Evolutionary conservation across 2,113 vertebrate species (phyloP), one percentile per base, ranked within the genome.

Genomic region (Gasterosteus nipponicus): DNA sequence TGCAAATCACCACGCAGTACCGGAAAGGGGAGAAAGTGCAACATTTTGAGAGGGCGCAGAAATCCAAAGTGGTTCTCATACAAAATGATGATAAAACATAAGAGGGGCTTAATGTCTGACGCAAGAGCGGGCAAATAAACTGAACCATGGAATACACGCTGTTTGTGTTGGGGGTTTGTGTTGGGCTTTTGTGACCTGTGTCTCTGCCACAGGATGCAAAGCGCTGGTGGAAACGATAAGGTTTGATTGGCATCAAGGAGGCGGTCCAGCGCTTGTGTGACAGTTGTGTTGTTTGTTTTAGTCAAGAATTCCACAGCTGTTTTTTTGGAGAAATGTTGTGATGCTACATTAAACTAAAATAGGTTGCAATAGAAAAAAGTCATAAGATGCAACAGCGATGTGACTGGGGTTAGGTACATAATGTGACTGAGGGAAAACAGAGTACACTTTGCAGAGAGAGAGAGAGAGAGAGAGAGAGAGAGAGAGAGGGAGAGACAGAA

Each of bases 101-200:
- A 91, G 86, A 68, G 51, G 22, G 88, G 87, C 79, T 89, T 87
- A 93, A 56, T 46, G 87, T 83, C 85, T 82, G 89, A 82, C 71
- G 65, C 0, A 18, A 58, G 81, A 41, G 60, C 5, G 69, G 44
- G 75, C 65, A 77, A 77, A 85, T 59, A 73, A 29, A 60, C 65
- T 70, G 29, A 29, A 42, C 47, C 35, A 69, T 38, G 49, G 29
- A 26, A 15, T 15, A 29, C 8, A 29, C 41, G 44, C 2, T 11
- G 11, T 59, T 72, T 69, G 62, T 26, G 22, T 26, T 26, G 22
- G 22, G 22, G 22, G 22, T 78, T 67, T 78, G 46, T 82, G 73
- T 12, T 44, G 58, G 26, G 77, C 58, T 64, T 76, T 15, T 81
- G 63, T 49, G 18, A 29, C 16, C 12, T 80, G 65, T 85, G 86